These are phyloP conservation scores for Eulimnadia texana DNA, from an alignment of 1,140 invertebrate genomes.

Conservation along the genomic window DNA sequence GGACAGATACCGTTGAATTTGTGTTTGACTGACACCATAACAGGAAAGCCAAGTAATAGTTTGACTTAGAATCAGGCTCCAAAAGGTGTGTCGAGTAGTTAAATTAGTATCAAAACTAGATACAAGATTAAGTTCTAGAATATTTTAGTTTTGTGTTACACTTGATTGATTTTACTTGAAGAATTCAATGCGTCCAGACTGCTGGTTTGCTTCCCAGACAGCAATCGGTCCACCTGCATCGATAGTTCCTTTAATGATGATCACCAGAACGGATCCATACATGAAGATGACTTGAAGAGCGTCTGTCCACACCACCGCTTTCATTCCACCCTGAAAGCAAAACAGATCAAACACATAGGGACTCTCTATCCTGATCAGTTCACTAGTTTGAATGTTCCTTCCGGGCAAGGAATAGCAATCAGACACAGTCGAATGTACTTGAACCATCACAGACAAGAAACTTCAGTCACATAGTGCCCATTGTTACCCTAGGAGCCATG, in stretches of 20 bases:
- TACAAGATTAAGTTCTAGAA: neutral
- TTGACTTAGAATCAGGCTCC: slow-evolving; percentile 74
- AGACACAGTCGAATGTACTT: no score
- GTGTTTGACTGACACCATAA: slow-evolving; percentile 84
- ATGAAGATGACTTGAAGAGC: slow-evolving; percentile 74
- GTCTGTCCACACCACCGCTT: slow-evolving; percentile 86
- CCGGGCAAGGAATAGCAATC: no score
- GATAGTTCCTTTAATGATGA: slow-evolving; percentile 47
- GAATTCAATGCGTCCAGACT: slow-evolving; percentile 55
- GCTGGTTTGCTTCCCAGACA: slow-evolving; percentile 48
- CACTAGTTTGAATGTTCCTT: no score
- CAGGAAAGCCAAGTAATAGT: slow-evolving; percentile 81
- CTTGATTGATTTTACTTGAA: slow-evolving; percentile 40
- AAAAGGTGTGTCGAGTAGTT: slow-evolving; percentile 72
- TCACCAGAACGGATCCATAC: slow-evolving; percentile 62
- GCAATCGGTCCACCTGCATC: slow-evolving; percentile 49
- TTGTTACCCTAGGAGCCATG: no score
- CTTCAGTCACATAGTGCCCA: no score
- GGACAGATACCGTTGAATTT: slow-evolving; percentile 83
- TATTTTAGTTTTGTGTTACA: neutral
- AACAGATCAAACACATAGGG: neutral
- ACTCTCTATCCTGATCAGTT: no score
- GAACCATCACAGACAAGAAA: no score
- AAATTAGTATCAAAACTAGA: slow-evolving; percentile 57
- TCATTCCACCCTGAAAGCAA: slow-evolving; percentile 68